These are phyloP conservation scores for Melitaea cinxia DNA, from an alignment of 1,140 invertebrate genomes.

Conservation along the genomic window DNA sequence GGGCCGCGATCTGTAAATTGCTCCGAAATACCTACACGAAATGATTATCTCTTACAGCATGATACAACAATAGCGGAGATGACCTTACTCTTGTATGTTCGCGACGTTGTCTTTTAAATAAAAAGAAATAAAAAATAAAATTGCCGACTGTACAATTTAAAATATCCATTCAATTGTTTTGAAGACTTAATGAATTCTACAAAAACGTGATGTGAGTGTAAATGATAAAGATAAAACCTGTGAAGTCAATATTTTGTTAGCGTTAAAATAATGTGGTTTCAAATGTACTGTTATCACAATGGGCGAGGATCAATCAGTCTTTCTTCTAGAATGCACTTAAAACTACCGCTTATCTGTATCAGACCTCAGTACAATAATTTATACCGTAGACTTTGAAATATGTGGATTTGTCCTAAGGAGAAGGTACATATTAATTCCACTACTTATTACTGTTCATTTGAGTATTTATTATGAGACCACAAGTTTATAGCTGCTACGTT, in stretches of 20 bases:
- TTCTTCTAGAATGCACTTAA: slow-evolving; percentile 24
- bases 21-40: slow-evolving; percentile 65
- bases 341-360: not conserved
- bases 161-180: not conserved
- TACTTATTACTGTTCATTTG: too few species aligned
- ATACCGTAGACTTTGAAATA: not conserved
- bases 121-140: not conserved
- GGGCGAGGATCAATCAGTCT: not conserved
- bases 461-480: too few species aligned
- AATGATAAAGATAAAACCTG: too few species aligned
- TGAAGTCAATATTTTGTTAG: too few species aligned
- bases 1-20: slow-evolving; percentile 60
- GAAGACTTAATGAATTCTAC: not conserved
- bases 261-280: too few species aligned
- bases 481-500: too few species aligned
- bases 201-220: too few species aligned
- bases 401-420: not conserved
- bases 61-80: slow-evolving; percentile 66
- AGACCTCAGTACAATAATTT: not conserved
- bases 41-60: slow-evolving; percentile 67
- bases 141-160: not conserved
- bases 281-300: too few species aligned
- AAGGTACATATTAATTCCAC: too few species aligned
- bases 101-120: slow-evolving; percentile 44
- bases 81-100: slow-evolving; percentile 56